Evolutionary conservation across 1,140 invertebrate genomes (phyloP), one percentile per base, ranked within the genome.

Genomic region (Adelges cooleyi): DNA sequence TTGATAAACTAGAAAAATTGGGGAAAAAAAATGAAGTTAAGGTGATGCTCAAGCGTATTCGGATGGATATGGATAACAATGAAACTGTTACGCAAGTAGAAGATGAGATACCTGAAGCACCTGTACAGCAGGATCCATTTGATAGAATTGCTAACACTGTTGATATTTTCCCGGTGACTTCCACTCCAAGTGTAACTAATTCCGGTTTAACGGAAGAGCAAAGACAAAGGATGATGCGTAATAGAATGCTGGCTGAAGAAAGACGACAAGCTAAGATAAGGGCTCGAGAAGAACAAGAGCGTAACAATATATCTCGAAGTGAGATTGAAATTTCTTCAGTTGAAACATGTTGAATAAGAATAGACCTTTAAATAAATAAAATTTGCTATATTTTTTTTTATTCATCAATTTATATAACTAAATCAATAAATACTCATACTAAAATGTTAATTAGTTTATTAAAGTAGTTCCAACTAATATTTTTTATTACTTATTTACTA

Each of bases 211-310:
- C 71, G 17, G 68, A 71, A 36, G 71, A 71, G 36, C 71, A 71
- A 67, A 66, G 66, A 54, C 66, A 70, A 15, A 67, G 71, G 42
- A 71, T 71, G 70, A 44, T 69, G 48, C 65, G 25, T 18, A 71
- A 71, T 52, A 67, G 68, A 25, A 66, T 67, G 18, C 52, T 71
- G 9, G 71, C 71, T 22, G 68, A 70, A 36, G 70, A 71, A 67
- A 69, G 68, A 25, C 18, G 70, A 29, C 44, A 68, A 50, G 68
- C 69, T 20, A 67, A 67, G 42, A 44, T 68, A 8, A 66, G 46
- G 54, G 62, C 48, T 18, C 46, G 51, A 51, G 51, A 29, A 44
- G 67, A 68, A 27, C 40, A 69, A 54, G 29, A 33, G 11, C 29
- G 5, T 11, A 33, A 33, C 29, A 33, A 33, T 33, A 33, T 33